These are phyloP conservation scores for Galaxea fascicularis DNA, from an alignment of 92 coral and sea anemone species.

Conservation along the genomic window DNA sequence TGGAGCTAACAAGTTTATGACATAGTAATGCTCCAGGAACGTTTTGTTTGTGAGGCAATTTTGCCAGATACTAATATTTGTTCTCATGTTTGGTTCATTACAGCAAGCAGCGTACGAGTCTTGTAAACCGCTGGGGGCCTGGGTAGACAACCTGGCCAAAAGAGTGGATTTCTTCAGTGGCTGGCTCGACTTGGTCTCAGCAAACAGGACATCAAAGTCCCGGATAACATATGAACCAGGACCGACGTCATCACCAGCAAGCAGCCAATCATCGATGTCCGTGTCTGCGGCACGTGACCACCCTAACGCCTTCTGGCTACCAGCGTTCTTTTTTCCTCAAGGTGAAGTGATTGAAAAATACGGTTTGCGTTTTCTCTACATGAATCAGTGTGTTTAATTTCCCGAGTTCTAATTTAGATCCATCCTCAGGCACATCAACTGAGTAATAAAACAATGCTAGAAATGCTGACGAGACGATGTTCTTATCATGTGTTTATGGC, in stretches of 20 bases:
- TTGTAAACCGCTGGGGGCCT: constrained; percentile 92
- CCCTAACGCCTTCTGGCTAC: constrained; percentile 96
- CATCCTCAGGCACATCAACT: too few relatives aligned
- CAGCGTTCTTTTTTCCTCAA: constrained; percentile 97
- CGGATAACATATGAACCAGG: constrained; percentile 56
- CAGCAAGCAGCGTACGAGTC: constrained; percentile 90
- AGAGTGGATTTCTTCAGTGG: constrained; percentile 87
- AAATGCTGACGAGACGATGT: too few relatives aligned
- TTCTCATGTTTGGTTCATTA: background rate
- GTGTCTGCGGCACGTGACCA: constrained; percentile 60
- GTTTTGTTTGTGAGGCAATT: background rate
- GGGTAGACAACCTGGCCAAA: constrained; percentile 89
- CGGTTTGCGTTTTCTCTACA: background rate
- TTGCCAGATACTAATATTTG: background rate
- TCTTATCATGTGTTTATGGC: too few relatives aligned
- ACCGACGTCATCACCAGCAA: constrained; percentile 37
- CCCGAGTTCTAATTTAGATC: too few relatives aligned
- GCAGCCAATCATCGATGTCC: constrained; percentile 59
- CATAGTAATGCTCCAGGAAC: background rate
- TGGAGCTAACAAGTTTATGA: too few relatives aligned
- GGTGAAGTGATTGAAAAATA: constrained; percentile 53
- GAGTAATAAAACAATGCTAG: too few relatives aligned
- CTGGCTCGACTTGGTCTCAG: constrained; percentile 78
- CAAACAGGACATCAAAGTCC: constrained; percentile 46
- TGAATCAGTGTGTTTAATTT: too few relatives aligned